Base-by-base conservation (phyloP, 2,888 invertebrate genomes). In the Morpho helenor region DNA sequence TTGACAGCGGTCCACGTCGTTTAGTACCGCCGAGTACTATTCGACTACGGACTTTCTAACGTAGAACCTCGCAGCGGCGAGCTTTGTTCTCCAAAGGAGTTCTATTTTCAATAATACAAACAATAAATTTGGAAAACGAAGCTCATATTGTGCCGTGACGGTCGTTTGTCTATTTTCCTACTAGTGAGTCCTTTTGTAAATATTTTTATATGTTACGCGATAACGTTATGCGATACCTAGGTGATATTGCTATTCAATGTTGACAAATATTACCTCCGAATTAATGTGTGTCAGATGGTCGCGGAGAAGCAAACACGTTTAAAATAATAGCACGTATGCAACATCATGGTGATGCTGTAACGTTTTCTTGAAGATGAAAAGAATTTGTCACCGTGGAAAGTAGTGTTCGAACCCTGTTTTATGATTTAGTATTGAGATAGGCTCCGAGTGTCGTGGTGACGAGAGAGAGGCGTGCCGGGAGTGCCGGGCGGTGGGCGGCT, bases 171-270 rank as follows among this genome's bases (percentile, higher is more conserved):
- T 81, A 77, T 81, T 84, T 85, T 87, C 85, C 85, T 88, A 88
- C 79, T 88, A 87, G 86, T 83, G 85, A 85, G 83, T 85, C 82
- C 78, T 84, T 77, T 81, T 87, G 87, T 88, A 85, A 78, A 87
- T 88, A 85, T 75, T 74, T 79, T 76, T 83, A 84, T 79, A 66
- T 78, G 75, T 82, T 81, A 79, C 77, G 63, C 75, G 75, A 79
- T 77, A 69, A 75, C 78, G 74, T 75, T 77, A 76, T 73, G 73
- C 65, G 75, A 75, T 74, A 70, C 71, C 71, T 79, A 72, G 71
- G 81, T 74, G 76, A 77, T 83, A 81, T 83, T 83, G 79, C 79
- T 78, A 66, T 76, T 77, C 70, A 71, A 68, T 64, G 57, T 56
- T 54, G 57, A 57, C 56, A 49, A 58, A 43, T 56, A 49, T 8